A percentile compares a stretch with the other conserved stretches of the same genome.
Evolutionary conservation across 2,888 invertebrate species (phyloP).

Genomic region (Odontocerum albicorne): DNA sequence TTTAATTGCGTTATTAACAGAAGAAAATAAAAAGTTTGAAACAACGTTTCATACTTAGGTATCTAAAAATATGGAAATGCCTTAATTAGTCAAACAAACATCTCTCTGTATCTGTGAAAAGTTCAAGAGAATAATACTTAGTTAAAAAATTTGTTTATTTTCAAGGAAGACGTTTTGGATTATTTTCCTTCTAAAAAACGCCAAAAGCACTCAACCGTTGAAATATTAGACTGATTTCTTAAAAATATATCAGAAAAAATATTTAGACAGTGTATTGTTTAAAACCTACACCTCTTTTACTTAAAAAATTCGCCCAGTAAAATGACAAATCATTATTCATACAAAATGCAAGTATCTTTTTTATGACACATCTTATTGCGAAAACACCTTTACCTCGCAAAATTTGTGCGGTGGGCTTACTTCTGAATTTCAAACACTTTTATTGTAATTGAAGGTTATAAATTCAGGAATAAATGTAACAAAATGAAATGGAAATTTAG

Average conservation of each 20-base stretch:
- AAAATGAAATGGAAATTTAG: too few relatives aligned
- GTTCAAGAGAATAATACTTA: too few relatives aligned
- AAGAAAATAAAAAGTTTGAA: too few relatives aligned
- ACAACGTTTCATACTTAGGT: too few relatives aligned
- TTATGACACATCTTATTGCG: neutral
- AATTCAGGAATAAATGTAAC: neutral
- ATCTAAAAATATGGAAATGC: too few relatives aligned
- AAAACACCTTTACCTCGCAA: neutral
- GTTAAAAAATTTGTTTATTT: neutral
- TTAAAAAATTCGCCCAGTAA: slow-evolving; percentile 20
- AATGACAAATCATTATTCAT: slow-evolving; percentile 31
- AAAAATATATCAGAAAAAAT: slow-evolving; percentile 22
- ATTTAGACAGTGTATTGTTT: slow-evolving; percentile 27
- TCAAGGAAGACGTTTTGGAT: neutral
- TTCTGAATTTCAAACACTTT: neutral
- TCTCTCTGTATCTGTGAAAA: too few relatives aligned
- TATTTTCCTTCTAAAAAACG: neutral
- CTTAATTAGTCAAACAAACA: too few relatives aligned
- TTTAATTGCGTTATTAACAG: too few relatives aligned
- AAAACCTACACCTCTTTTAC: slow-evolving; percentile 30
- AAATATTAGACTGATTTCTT: slow-evolving; percentile 31
- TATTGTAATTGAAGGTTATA: neutral
- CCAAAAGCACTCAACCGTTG: neutral
- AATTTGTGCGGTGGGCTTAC: neutral
- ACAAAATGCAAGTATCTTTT: slow-evolving; percentile 4